A percentile compares a stretch with the other conserved stretches of the same genome.
phyloP scores from a whole-genome alignment of 2,113 vertebrate species.

The Tetrax tetrax region DNA sequence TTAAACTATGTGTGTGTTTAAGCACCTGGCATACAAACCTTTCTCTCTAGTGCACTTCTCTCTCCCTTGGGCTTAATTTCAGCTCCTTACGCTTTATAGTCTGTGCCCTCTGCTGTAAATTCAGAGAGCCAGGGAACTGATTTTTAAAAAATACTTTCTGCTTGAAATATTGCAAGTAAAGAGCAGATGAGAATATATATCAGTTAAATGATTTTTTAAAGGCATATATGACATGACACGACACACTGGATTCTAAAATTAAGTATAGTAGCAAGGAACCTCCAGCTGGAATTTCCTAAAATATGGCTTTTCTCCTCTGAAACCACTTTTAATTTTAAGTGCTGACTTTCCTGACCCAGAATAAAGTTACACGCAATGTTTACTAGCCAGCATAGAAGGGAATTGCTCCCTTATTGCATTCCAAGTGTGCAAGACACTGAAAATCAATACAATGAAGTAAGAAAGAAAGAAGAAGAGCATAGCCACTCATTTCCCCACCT shows the following conservation, averaged over 20 bases:
- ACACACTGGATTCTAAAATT: constrained; percentile 41
- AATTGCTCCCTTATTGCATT: constrained; percentile 60
- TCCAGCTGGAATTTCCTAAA: constrained; percentile 44
- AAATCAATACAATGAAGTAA: constrained; percentile 45
- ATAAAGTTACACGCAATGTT: constrained; percentile 59
- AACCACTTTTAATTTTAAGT: constrained; percentile 66
- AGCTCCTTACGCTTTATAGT: constrained; percentile 18
- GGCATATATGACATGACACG: neutral
- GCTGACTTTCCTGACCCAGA: constrained; percentile 53
- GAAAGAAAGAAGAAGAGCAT: constrained; percentile 28
- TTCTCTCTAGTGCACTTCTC: constrained; percentile 27
- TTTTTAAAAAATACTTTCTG: constrained; percentile 58
- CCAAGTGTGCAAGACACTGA: neutral
- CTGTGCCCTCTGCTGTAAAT: constrained; percentile 47
- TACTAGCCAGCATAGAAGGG: constrained; percentile 25
- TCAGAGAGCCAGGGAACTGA: neutral
- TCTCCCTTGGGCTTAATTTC: constrained; percentile 59
- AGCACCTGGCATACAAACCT: neutral
- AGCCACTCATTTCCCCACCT: neutral
- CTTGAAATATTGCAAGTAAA: constrained; percentile 52
- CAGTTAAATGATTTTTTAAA: constrained; percentile 60
- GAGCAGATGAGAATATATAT: constrained; percentile 56
- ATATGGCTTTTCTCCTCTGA: constrained; percentile 28
- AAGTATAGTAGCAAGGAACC: constrained; percentile 37
- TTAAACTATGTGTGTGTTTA: constrained; percentile 53